Percentiles rank a stretch among this genome's conserved stretches.
phyloP scores from a whole-genome alignment of 2,888 invertebrate species.

The Blastobasis adustella region DNA sequence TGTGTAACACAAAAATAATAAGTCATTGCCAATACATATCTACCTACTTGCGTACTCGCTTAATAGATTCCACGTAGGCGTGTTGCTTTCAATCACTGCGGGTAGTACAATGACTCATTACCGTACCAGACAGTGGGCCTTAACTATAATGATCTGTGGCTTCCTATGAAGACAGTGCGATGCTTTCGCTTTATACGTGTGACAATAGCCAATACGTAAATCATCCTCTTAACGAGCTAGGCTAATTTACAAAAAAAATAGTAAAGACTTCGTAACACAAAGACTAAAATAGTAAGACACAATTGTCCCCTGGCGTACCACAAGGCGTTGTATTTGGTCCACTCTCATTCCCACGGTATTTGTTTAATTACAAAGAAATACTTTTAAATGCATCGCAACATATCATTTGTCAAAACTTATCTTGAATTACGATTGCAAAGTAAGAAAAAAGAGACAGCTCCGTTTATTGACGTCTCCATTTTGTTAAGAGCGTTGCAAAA shows the following conservation, averaged over 20 bases:
- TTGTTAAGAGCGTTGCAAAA: constrained; percentile 42
- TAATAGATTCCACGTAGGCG: constrained; percentile 13
- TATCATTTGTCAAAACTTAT: no score
- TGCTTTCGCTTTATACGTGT: background rate
- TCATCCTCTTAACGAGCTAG: background rate
- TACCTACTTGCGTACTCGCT: constrained; percentile 3
- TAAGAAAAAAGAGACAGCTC: constrained; percentile 22
- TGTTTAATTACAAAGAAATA: background rate
- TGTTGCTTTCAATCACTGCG: constrained; percentile 11
- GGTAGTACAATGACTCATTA: constrained; percentile 14
- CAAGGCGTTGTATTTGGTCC: background rate
- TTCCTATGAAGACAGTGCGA: constrained; percentile 6
- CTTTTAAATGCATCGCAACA: no score
- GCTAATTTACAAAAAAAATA: background rate
- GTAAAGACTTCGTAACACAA: no score
- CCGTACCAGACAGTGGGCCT: constrained; percentile 12
- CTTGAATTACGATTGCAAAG: no score
- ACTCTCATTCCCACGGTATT: background rate
- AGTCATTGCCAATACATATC: constrained; percentile 1
- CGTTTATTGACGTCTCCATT: constrained; percentile 48
- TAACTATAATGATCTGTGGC: constrained; percentile 7
- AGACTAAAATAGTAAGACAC: no score
- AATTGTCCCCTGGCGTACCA: background rate
- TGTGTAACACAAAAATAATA: constrained; percentile 3
- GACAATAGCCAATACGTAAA: background rate